Evolutionary conservation across 2,888 invertebrate species (phyloP), one percentile per base, ranked within the genome.

Genomic region (Hedya salicella): DNA sequence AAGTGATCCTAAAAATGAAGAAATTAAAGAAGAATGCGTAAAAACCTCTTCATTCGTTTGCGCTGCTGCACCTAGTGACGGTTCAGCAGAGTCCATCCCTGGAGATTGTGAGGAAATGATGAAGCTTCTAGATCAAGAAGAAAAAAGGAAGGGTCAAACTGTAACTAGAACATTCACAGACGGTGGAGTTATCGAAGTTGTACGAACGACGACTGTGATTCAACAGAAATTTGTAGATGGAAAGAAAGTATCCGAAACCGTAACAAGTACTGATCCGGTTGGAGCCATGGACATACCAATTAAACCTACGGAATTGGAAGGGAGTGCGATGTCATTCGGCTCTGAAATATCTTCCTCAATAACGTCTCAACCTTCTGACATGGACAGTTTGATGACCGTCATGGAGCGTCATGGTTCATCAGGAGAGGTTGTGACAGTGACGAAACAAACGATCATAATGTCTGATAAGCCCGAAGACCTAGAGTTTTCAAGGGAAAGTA

Each of bases 71-170:
- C 87, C 90, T 2, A 91, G 90, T 69, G 91, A 91, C 56, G 92
- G 91, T 9, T 91, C 92, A 49, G 92, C 89, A 0, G 92, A 92
- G 75, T 92, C 92, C 0, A 91, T 92, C 67, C 91, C 92, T 87
- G 95, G 90, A 89, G 95, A 79, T 81, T 95, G 83, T 87, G 95
- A 80, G 87, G 93, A 84, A 88, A 93, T 79, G 94, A 94, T 86
- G 94, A 94, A 87, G 91, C 87, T 88, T 71, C 86, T 84, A 80
- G 94, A 83, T 76, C 93, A 81, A 92, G 95, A 87, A 92, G 89
- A 91, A 68, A 86, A 87, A 70, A 83, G 83, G 46, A 76, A 81
- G 69, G 73, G 75, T 16, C 75, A 81, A 61, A 60, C 78, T 16
- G 76, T 82, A 1, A 83, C 84, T 0, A 82, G 77, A 71, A 83